Evolutionary conservation across 2,888 invertebrate genomes (phyloP).

Genomic region (Branchipolynoe longqiensis): DNA sequence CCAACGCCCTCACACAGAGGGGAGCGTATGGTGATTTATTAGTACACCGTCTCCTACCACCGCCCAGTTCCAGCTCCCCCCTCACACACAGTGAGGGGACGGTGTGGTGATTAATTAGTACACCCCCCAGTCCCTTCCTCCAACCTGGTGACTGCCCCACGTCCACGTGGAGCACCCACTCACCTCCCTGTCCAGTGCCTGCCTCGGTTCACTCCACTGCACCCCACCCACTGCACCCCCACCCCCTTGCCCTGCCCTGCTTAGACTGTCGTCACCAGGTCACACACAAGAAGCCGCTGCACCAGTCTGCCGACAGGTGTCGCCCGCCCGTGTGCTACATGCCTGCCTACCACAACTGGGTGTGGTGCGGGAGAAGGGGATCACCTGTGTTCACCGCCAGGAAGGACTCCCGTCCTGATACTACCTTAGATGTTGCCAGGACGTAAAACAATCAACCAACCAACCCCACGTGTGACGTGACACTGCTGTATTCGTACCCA

Average conservation of each 20-base stretch:
- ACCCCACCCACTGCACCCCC: not conserved
- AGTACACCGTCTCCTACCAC: too few species aligned
- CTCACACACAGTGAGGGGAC: too few species aligned
- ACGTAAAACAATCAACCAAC: not conserved
- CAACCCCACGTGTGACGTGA: not conserved
- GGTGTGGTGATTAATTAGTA: too few species aligned
- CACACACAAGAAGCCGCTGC: too few species aligned
- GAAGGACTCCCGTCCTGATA: not conserved
- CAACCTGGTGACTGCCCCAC: too few species aligned
- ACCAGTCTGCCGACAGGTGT: not conserved
- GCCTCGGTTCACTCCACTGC: not conserved
- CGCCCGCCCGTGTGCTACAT: not conserved
- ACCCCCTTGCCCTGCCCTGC: not conserved
- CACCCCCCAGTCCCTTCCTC: too few species aligned
- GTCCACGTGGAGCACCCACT: too few species aligned
- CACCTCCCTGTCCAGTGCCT: too few species aligned
- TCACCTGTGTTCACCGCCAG: not conserved
- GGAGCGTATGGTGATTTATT: too few species aligned
- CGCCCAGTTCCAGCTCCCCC: too few species aligned
- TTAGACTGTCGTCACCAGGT: not conserved
- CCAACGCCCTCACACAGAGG: too few species aligned
- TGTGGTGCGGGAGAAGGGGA: too few species aligned
- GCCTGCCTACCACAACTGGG: not conserved
- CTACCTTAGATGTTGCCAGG: not conserved
- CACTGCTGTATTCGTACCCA: not conserved